Conservation (phyloP, 1,140 invertebrate genomes). For the Drosophila kohkoa region DNA sequence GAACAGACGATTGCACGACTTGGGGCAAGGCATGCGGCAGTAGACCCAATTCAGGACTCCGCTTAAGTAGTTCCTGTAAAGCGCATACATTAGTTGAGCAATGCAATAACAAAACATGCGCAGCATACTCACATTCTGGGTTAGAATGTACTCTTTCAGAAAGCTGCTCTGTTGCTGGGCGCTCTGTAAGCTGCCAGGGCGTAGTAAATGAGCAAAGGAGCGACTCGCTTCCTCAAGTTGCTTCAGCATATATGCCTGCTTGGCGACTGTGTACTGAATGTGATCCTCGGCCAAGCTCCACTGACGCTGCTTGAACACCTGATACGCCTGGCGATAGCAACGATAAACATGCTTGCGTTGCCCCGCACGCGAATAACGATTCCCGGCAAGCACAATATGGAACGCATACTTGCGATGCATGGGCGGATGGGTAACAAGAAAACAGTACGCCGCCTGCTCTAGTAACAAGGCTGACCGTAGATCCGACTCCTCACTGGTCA, state of each 20-base stretch:
- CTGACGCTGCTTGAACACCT: slow-evolving; percentile 90
- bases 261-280: slow-evolving; percentile 96
- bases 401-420: slow-evolving; percentile 98
- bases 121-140: slow-evolving; percentile 85
- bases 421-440: slow-evolving; percentile 89
- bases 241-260: slow-evolving; percentile 93
- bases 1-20: slow-evolving; percentile 74
- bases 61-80: slow-evolving; percentile 69
- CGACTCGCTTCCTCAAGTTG: slow-evolving; percentile 90
- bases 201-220: slow-evolving; percentile 92
- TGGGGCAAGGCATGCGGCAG: slow-evolving; percentile 77
- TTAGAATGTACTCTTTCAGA: slow-evolving; percentile 94
- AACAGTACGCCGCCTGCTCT: slow-evolving; percentile 98
- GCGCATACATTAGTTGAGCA: neutral
- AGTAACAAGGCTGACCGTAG: slow-evolving; percentile 95
- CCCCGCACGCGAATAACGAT: slow-evolving; percentile 95
- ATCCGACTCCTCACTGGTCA: slow-evolving; percentile 98
- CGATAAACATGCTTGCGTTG: slow-evolving; percentile 95
- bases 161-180: slow-evolving; percentile 93
- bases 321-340: slow-evolving; percentile 96
- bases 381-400: slow-evolving; percentile 97
- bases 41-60: slow-evolving; percentile 73
- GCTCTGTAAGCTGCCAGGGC: slow-evolving; percentile 90
- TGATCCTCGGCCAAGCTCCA: slow-evolving; percentile 98
- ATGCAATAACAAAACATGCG: neutral